Conservation (phyloP, 2,888 invertebrate genomes). For the Melanchra persicariae region DNA sequence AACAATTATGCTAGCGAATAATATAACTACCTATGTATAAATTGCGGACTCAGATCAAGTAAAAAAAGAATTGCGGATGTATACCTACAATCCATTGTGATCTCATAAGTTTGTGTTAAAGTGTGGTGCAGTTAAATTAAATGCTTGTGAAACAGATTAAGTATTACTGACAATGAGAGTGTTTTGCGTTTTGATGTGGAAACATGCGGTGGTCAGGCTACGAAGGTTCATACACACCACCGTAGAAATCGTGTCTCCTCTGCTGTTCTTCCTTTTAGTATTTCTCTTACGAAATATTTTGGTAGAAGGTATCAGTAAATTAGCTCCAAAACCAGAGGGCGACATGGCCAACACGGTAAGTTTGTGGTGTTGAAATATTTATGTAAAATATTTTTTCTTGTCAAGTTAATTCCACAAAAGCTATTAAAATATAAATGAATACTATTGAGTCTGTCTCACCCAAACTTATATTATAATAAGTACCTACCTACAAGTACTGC, state of each 20-base stretch:
- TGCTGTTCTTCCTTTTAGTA: not conserved
- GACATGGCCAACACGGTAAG: not conserved
- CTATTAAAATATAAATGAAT: too few species aligned
- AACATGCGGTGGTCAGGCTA: conserved; percentile 1
- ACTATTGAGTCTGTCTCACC: too few species aligned
- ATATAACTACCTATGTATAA: conserved; percentile 15
- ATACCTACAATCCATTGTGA: conserved; percentile 37
- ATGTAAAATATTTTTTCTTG: not conserved
- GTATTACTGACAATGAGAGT: not conserved
- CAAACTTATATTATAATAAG: too few species aligned
- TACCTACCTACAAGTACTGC: too few species aligned
- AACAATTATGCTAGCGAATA: conserved; percentile 31
- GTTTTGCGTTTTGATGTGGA: conserved; percentile 7
- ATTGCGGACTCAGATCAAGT: too few species aligned
- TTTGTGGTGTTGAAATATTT: not conserved
- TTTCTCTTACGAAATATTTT: not conserved
- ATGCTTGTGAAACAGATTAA: conserved; percentile 6
- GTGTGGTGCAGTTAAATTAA: conserved; percentile 14
- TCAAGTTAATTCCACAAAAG: not conserved
- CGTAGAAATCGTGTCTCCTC: not conserved
- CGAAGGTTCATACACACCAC: not conserved
- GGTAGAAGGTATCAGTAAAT: too few species aligned
- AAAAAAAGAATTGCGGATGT: too few species aligned
- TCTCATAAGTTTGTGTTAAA: conserved; percentile 11
- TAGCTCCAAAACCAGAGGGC: too few species aligned